Evolutionary conservation across 2,888 invertebrate genomes (phyloP).

Genomic region (Cristatella mucedo): DNA sequence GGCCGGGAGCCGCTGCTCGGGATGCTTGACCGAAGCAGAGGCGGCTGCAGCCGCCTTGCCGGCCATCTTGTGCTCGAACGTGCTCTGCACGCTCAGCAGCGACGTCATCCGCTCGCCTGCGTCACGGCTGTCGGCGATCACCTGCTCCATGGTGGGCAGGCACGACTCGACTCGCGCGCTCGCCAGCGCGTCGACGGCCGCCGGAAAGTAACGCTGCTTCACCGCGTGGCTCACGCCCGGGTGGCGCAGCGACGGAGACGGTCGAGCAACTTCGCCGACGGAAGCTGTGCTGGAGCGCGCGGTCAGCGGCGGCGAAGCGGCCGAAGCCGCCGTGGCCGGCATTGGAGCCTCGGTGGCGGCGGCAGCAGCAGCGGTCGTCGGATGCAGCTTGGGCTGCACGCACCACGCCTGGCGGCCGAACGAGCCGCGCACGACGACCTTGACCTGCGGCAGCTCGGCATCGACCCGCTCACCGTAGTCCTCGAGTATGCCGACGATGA

Average conservation of each 20-base stretch:
- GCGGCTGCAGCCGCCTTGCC: too few species aligned
- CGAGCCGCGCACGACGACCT: slow-evolving; percentile 71
- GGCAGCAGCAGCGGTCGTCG: too few species aligned
- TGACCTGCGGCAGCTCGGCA: slow-evolving; percentile 42
- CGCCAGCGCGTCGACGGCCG: slow-evolving; percentile 61
- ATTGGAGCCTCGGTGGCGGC: slow-evolving; percentile 59
- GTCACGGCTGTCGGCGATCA: too few species aligned
- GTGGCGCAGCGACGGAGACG: background rate
- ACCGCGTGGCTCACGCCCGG: slow-evolving; percentile 45
- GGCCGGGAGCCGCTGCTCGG: too few species aligned
- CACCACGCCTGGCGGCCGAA: slow-evolving; percentile 86
- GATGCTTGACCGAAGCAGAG: too few species aligned
- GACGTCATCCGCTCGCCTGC: too few species aligned
- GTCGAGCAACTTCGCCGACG: too few species aligned
- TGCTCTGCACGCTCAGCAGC: too few species aligned
- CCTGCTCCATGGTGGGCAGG: too few species aligned
- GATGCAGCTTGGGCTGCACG: slow-evolving; percentile 25
- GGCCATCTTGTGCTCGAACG: too few species aligned
- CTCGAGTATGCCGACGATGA: slow-evolving; percentile 72
- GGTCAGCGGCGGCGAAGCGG: background rate
- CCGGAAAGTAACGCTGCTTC: slow-evolving; percentile 60
- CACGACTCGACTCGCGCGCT: too few species aligned
- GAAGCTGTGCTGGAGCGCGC: too few species aligned
- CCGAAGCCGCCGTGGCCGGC: background rate
- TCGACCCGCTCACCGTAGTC: slow-evolving; percentile 44